A percentile compares a stretch with the other conserved stretches of the same genome.
Conservation (phyloP, 2,113 vertebrate genomes). For the Rhynchopsitta pachyrhyncha region DNA sequence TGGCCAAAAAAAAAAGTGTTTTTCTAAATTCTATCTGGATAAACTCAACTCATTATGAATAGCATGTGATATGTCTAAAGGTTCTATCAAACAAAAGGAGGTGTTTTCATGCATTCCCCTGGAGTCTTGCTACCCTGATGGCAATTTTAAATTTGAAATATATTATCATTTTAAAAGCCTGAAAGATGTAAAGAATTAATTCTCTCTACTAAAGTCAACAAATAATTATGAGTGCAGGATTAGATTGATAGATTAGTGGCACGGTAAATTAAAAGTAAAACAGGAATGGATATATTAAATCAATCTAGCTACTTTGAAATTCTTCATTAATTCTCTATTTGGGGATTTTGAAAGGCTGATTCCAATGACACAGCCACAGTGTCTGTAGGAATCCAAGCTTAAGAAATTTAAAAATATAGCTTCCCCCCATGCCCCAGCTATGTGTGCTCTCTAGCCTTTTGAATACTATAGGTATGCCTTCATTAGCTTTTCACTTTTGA, state of each 20-base stretch:
- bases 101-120: slow-evolving; percentile 63
- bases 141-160: slow-evolving; percentile 68
- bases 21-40: slow-evolving; percentile 58
- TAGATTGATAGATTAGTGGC: slow-evolving; percentile 65
- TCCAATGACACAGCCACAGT: background rate
- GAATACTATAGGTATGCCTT: background rate
- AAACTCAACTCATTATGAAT: slow-evolving; percentile 51
- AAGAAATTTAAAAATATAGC: background rate
- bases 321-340: slow-evolving; percentile 48
- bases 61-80: slow-evolving; percentile 51
- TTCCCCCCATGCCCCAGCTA: background rate
- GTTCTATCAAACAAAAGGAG: slow-evolving; percentile 65
- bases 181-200: slow-evolving; percentile 66
- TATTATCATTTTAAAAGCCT: slow-evolving; percentile 67
- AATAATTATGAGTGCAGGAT: slow-evolving; percentile 65
- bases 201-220: slow-evolving; percentile 60
- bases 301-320: slow-evolving; percentile 47
- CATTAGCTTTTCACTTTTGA: background rate
- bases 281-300: slow-evolving; percentile 45
- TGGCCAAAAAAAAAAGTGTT: slow-evolving; percentile 20
- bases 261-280: slow-evolving; percentile 63
- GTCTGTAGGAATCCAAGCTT: background rate
- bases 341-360: slow-evolving; percentile 9
- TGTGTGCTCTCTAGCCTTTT: background rate
- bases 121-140: slow-evolving; percentile 37